Evolutionary conservation across 2,113 vertebrate genomes (phyloP), one percentile per base, ranked within the genome.

Genomic region (Myxocyprinus asiaticus): DNA sequence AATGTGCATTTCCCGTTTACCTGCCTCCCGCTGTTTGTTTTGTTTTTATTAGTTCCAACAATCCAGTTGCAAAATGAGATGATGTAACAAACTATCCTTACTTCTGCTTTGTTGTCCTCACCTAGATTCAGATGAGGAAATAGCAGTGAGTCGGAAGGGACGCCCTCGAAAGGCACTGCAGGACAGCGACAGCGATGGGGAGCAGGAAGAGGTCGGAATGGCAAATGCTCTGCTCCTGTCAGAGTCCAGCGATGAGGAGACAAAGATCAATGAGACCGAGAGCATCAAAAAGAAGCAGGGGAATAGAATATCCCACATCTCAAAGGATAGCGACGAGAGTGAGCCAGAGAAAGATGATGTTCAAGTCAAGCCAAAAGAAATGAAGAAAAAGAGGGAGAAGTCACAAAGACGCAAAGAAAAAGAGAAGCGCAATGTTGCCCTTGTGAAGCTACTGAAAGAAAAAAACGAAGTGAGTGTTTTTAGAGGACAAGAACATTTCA

Each of bases 171-270:
- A 94, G 45, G 88, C 94, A 17, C 89, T 98, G 22, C 87, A 89
- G 77, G 96, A 99, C 86, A 99, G 95, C 0, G 97, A 99, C 77
- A 89, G 86, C 3, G 96, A 92, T 66, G 88, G 88, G 3, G 91
- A 88, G 45, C 88, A 76, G 10, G 81, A 22, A 0, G 78, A 77
- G 4, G 58, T 71, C 3, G 51, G 84, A 4, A 85, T 87, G 86
- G 81, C 81, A 0, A 88, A 89, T 9, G 85, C 86, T 0, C 83
- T 74, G 5, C 79, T 73, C 5, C 64, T 90, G 62, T 70, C 62
- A 11, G 67, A 72, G 47, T 76, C 58, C 61, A 88, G 90, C 7
- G 87, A 71, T 2, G 88, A 90, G 0, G 83, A 85, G 15, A 82
- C 48, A 90, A 92, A 0, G 91, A 92, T 3, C 90, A 92, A 42